phyloP scores from a whole-genome alignment of 2,113 vertebrate species.

The Perccottus glenii region DNA sequence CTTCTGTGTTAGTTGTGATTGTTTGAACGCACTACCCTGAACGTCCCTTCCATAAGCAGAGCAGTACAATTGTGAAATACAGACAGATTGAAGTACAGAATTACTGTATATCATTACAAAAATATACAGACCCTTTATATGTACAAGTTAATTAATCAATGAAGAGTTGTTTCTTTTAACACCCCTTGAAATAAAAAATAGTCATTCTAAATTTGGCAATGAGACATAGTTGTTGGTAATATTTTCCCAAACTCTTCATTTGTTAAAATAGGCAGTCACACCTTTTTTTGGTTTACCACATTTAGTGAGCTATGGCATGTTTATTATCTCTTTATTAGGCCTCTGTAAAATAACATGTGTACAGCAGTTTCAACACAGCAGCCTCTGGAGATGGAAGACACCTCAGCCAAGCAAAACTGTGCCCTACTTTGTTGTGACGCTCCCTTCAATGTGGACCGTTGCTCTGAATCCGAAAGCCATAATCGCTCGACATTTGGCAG shows the following conservation, averaged over 20 bases:
- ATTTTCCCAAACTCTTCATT: not conserved
- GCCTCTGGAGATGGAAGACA: conserved; percentile 6
- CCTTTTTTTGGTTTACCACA: conserved; percentile 3
- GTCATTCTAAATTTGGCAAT: too few species aligned
- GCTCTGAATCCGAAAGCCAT: conserved; percentile 1
- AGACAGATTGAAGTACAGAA: too few species aligned
- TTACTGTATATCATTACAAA: too few species aligned
- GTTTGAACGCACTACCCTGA: too few species aligned
- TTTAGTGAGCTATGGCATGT: not conserved
- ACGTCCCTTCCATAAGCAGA: too few species aligned
- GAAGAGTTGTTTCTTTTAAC: too few species aligned
- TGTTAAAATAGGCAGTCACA: not conserved
- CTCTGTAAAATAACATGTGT: not conserved
- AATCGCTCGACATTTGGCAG: conserved; percentile 7
- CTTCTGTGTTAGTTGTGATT: too few species aligned
- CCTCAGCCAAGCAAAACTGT: conserved; percentile 13
- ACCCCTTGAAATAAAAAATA: too few species aligned
- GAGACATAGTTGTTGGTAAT: not conserved
- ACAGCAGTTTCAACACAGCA: not conserved
- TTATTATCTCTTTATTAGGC: conserved; percentile 1
- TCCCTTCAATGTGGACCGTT: not conserved
- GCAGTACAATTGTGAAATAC: too few species aligned
- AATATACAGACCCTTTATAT: too few species aligned
- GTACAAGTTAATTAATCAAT: too few species aligned
- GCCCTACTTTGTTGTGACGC: conserved; percentile 9